Percentiles rank a stretch among this genome's conserved stretches.
Conservation (phyloP, 1,140 invertebrate species). For the Bombus ignitus region DNA sequence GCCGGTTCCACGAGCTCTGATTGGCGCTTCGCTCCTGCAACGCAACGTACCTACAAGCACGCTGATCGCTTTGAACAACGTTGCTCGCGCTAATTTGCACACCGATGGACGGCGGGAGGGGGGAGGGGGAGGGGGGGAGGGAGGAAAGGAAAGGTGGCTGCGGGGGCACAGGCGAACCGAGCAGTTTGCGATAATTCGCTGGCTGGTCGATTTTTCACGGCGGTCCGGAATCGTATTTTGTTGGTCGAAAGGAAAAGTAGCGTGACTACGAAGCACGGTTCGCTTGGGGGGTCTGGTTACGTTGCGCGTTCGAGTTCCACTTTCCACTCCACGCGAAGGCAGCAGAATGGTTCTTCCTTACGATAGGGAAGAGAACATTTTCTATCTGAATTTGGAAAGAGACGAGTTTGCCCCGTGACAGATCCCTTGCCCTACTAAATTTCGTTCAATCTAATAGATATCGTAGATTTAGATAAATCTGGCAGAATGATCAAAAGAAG, state of each 20-base stretch:
- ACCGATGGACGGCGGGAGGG: background rate
- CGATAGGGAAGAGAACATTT: too few species aligned
- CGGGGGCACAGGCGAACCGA: too few species aligned
- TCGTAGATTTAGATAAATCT: too few species aligned
- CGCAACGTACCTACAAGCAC: constrained; percentile 41
- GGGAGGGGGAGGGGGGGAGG: accelerated
- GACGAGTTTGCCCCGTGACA: too few species aligned
- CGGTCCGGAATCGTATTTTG: background rate
- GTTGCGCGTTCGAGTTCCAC: background rate
- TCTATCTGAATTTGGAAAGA: too few species aligned
- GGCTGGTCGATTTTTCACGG: constrained; percentile 4
- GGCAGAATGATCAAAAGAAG: too few species aligned
- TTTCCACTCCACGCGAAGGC: too few species aligned
- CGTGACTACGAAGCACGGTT: too few species aligned
- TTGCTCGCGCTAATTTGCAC: constrained; percentile 19
- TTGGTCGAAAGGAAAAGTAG: constrained; percentile 12
- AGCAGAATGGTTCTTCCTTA: too few species aligned
- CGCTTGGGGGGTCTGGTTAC: background rate
- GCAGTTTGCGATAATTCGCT: constrained; percentile 3
- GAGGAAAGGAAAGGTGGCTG: accelerated
- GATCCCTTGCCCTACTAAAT: too few species aligned
- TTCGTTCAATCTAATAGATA: too few species aligned
- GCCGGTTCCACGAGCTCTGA: constrained; percentile 15
- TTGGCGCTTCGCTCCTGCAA: constrained; percentile 32
- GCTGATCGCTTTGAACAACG: background rate